Conservation (phyloP, 23 tunicate genomes). For the Aplidium turbinatum region DNA sequence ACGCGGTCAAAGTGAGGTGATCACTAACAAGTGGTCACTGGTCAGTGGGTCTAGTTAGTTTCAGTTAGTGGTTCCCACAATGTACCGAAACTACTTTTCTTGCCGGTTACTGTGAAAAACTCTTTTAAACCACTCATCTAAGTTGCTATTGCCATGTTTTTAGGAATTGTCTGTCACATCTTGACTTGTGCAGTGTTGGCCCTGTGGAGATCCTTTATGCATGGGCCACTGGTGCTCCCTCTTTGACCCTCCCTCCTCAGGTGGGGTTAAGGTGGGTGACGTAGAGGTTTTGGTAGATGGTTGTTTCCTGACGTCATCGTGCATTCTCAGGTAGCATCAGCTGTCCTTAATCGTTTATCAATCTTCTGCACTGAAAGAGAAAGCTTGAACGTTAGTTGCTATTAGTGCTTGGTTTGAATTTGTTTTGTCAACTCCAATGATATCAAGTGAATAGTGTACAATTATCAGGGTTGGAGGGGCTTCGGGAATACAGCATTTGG, state of each 20-base stretch:
- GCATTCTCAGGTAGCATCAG: no score
- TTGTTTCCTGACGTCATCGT: no score
- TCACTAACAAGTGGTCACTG: not conserved
- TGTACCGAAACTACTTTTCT: not conserved
- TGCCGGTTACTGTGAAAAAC: no score
- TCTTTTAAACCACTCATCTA: no score
- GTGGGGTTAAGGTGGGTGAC: conserved; percentile 62
- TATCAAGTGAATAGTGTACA: no score
- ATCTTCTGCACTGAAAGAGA: conserved; percentile 31
- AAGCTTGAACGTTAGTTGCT: conserved; percentile 17
- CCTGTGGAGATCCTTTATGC: conserved; percentile 64
- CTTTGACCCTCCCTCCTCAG: conserved; percentile 41
- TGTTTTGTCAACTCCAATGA: no score
- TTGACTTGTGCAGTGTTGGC: no score
- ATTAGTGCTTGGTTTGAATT: no score
- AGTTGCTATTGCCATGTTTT: no score
- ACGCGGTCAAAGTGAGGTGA: no score
- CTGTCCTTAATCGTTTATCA: not conserved
- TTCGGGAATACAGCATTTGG: conserved; percentile 40
- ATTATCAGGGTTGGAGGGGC: conserved; percentile 59
- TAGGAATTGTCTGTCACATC: no score
- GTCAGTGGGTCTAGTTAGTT: not conserved
- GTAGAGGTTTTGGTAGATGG: no score
- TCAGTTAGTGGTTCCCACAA: not conserved
- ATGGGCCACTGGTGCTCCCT: conserved; percentile 87